A percentile compares a stretch with the other conserved stretches of the same genome.
Conservation (phyloP, 1,140 invertebrate genomes). For the Wasmannia auropunctata region DNA sequence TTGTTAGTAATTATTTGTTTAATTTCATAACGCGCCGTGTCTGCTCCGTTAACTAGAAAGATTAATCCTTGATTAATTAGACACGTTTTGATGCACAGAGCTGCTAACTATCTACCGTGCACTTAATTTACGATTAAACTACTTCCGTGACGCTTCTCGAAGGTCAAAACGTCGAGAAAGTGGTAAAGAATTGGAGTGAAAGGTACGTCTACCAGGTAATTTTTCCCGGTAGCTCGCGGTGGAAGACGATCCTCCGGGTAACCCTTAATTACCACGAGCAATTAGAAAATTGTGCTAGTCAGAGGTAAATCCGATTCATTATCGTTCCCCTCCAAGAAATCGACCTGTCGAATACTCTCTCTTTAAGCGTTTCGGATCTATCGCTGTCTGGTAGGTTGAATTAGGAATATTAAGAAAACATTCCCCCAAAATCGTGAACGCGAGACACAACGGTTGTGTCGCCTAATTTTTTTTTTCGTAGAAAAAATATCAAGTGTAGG, state of each 20-base stretch:
- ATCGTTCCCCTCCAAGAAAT: constrained; percentile 46
- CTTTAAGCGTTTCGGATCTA: constrained; percentile 60
- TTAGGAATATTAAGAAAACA: not conserved
- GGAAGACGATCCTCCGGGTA: constrained; percentile 36
- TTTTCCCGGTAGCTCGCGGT: constrained; percentile 54
- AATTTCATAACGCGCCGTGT: not conserved
- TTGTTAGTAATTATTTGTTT: not conserved
- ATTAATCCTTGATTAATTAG: constrained; percentile 27
- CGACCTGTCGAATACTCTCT: constrained; percentile 21
- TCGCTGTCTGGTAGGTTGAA: not conserved
- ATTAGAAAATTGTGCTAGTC: constrained; percentile 75
- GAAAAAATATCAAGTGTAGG: constrained; percentile 77
- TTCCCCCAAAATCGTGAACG: constrained; percentile 50
- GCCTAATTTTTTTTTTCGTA: constrained; percentile 17
- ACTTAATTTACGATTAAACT: constrained; percentile 52
- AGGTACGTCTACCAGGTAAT: constrained; percentile 51
- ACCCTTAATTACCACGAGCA: constrained; percentile 71
- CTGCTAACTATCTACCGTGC: not conserved
- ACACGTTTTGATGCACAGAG: constrained; percentile 1
- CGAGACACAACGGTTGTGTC: not conserved
- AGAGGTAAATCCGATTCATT: constrained; percentile 53
- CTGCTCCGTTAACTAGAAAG: not conserved
- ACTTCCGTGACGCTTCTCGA: constrained; percentile 20
- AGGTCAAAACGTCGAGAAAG: constrained; percentile 54
- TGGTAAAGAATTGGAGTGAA: constrained; percentile 57